These are phyloP conservation scores for Cheilinus undulatus DNA, from an alignment of 2,113 vertebrate species.

Conservation along the genomic window DNA sequence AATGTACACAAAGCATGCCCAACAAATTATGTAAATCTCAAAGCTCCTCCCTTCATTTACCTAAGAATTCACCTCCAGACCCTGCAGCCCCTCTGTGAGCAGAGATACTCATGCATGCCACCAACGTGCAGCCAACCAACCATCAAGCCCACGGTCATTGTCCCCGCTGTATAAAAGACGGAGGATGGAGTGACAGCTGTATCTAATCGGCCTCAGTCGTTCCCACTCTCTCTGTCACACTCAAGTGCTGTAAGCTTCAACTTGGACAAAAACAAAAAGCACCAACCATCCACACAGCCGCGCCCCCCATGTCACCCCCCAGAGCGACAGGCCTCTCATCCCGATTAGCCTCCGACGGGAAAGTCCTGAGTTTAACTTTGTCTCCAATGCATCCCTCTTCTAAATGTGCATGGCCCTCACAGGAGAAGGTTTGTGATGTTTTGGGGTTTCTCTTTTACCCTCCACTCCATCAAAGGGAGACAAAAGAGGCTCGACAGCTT, in stretches of 20 bases:
- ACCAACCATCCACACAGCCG: slow-evolving; percentile 61
- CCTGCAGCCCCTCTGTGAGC: slow-evolving; percentile 10
- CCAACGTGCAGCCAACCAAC: slow-evolving; percentile 60
- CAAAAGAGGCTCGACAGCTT: slow-evolving; percentile 59
- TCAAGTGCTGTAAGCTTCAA: slow-evolving; percentile 78
- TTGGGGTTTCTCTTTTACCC: slow-evolving; percentile 36
- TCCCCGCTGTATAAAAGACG: slow-evolving; percentile 62
- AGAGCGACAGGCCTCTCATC: slow-evolving; percentile 61
- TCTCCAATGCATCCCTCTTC: slow-evolving; percentile 59
- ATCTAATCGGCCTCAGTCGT: slow-evolving; percentile 80
- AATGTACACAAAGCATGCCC: slow-evolving; percentile 13
- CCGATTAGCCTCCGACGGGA: slow-evolving; percentile 59
- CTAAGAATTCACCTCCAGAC: slow-evolving; percentile 26
- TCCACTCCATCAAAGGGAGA: slow-evolving; percentile 62
- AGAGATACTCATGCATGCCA: slow-evolving; percentile 60
- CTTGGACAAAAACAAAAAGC: slow-evolving; percentile 75
- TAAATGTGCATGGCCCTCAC: slow-evolving; percentile 46
- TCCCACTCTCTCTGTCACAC: slow-evolving; percentile 77
- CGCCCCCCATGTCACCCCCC: slow-evolving; percentile 63
- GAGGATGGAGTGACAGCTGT: slow-evolving; percentile 82
- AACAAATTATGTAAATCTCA: slow-evolving; percentile 20
- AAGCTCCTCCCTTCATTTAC: slow-evolving; percentile 15
- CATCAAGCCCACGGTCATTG: slow-evolving; percentile 69
- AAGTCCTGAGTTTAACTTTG: slow-evolving; percentile 57
- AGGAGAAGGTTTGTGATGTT: slow-evolving; percentile 48